Base-by-base conservation (phyloP, 2,113 vertebrate species). In the Chaetodon auriga region DNA sequence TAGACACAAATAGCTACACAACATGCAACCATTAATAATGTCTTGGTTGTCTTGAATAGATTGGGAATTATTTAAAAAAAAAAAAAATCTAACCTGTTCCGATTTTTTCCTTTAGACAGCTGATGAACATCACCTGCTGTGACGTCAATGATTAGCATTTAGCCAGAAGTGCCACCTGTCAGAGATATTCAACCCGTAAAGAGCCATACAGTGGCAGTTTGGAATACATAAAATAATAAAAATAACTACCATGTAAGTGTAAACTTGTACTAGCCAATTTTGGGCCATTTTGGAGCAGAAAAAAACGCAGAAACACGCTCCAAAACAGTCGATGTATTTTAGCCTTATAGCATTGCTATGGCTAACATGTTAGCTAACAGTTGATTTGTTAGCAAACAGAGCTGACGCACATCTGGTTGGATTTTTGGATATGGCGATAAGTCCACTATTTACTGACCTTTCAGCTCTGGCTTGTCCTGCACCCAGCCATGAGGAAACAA, bases 101-200 rank as follows among this genome's bases (percentile, higher is more conserved):
- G 19, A 0, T 49, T 7, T 49, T 38, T 13, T 3, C 5, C 11
- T 3, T 35, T 36, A 35, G 65, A 68, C 45, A 25, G 21, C 43
- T 30, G 11, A 15, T 25, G 30, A 35, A 10, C 19, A 72, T 46
- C 60, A 64, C 49, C 64, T 68, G 64, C 41, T 36, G 48, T 12
- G 43, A 46, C 41, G 18, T 23, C 30, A 38, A 30, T 16, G 10
- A 53, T 60, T 78, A 60, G 60, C 60, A 35, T 72, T 65, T 64
- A 55, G 21, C 48, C 2, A 14, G 2, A 21, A 30, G 35, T 16
- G 7, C 1, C 5, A 61, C 25, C 7, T 30, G 4, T 38, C 16
- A 2, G 15, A 21, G 60, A 64, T 8, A 64, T n/a, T 30, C 0
- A 15, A 21, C 0, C 21, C 14, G 19, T 0, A 38, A 2, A 21